Base-by-base conservation (phyloP, 1,140 invertebrate genomes). In the Oncopodura yosiiana region DNA sequence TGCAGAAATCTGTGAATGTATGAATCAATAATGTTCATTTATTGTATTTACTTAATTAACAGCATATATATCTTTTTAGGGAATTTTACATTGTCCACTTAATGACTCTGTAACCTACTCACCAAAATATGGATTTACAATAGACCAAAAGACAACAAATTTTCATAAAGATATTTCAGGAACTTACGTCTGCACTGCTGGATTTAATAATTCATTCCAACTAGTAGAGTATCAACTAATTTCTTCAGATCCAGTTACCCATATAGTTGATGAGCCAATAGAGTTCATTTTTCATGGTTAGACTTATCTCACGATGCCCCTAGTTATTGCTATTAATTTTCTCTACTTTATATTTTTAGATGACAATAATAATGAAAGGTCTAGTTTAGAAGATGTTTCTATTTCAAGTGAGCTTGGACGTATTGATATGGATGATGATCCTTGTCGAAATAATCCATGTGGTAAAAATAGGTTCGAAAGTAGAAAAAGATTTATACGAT, bases 1-100 rank as follows among this genome's bases (percentile, higher is more conserved):
- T 60, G 6, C 53, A 55, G n/a, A 60, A 60, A 29, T 49, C 52
- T 30, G 41, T 54, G 6, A 60, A 60, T 26, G 58, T 60, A 51
- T 44, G 48, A 37, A 18, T 45, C 14, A 8, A 9, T 34, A 34
- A 34, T 34, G 8, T 34, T n/a, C 8, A 32, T 24, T 37, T 36
- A 37, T n/a, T 9, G 6, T 30, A 29, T 46, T n/a, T 32, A 32
- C n/a, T 5, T n/a, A 1, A 29, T 1, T 24, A 21, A 2, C 23
- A 37, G n/a, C 16, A 38, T 44, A 24, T 44, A 30, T 36, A n/a
- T 34, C 8, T 23, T 30, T 51, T 5, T 43, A 57, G 55, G 55
- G 55, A n/a, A 9, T 57, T 3, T 24, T 57, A 2, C 53, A 57
- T n/a, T 57, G 58, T 26, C 53, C 53, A 23, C 23, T 53, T 4